A percentile compares a stretch with the other conserved stretches of the same genome.
Conservation (phyloP, 2,113 vertebrate genomes). For the Ardeotis arabs region DNA sequence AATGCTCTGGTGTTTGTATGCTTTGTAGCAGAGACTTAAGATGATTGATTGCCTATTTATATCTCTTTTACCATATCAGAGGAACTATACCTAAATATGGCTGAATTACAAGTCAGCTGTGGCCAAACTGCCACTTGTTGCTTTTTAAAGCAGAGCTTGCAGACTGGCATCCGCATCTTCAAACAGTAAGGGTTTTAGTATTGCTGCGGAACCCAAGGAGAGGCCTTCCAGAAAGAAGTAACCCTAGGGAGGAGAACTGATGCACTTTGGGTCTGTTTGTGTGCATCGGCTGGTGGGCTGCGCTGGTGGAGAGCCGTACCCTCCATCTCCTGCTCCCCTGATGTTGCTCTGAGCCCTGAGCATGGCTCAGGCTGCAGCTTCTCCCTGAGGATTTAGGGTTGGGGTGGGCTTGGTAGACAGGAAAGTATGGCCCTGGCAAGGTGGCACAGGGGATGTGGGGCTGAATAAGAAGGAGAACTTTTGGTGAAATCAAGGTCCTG, state of each 20-base stretch:
- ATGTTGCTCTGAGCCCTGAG: background rate
- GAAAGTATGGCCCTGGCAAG: background rate
- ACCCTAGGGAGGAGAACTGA: background rate
- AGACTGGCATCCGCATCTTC: rapidly evolving
- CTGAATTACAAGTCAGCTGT: background rate
- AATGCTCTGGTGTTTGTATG: background rate
- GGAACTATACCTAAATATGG: background rate
- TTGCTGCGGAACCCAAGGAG: background rate
- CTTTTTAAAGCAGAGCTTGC: background rate
- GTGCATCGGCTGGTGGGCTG: background rate
- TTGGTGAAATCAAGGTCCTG: background rate
- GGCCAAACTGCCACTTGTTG: background rate
- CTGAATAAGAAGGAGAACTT: background rate
- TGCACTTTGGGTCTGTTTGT: background rate
- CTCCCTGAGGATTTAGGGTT: background rate
- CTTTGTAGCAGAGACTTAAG: background rate
- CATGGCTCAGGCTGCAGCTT: background rate
- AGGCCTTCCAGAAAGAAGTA: background rate
- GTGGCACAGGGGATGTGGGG: background rate
- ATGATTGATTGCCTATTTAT: background rate
- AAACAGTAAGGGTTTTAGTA: background rate
- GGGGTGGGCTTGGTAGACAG: background rate
- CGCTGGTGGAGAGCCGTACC: background rate
- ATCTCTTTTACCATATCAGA: background rate
- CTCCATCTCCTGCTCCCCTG: background rate